Percentiles rank a stretch among this genome's conserved stretches.
Conservation (phyloP, 2,888 invertebrate species). For the Frankliniella intonsa region DNA sequence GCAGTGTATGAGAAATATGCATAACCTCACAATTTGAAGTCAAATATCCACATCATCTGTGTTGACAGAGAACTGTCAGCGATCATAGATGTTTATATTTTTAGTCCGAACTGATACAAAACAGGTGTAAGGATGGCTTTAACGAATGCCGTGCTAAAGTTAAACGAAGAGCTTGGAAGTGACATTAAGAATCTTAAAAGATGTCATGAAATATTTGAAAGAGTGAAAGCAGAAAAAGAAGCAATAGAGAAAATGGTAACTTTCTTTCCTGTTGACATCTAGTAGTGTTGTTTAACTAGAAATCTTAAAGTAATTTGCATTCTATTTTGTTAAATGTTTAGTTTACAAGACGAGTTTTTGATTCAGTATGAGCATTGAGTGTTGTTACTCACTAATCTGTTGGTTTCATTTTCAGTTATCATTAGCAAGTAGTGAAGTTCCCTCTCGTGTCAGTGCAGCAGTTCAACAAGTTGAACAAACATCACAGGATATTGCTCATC, state of each 20-base stretch:
- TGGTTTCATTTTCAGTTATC: constrained; percentile 52
- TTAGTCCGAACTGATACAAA: background rate
- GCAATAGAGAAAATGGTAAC: constrained; percentile 49
- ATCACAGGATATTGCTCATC: constrained; percentile 48
- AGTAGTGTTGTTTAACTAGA: constrained; percentile 30
- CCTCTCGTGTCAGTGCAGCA: constrained; percentile 58
- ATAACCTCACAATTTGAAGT: background rate
- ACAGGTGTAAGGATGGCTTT: background rate
- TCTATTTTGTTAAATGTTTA: constrained; percentile 27
- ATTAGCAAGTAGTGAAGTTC: constrained; percentile 58
- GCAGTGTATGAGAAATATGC: background rate
- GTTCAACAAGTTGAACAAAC: constrained; percentile 58
- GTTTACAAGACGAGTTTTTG: background rate
- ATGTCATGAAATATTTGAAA: constrained; percentile 49
- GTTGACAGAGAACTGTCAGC: background rate
- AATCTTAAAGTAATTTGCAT: constrained; percentile 32
- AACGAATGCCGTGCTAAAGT: constrained; percentile 47
- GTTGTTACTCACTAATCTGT: no score
- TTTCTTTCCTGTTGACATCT: constrained; percentile 33
- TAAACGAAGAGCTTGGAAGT: constrained; percentile 54
- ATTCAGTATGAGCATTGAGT: no score
- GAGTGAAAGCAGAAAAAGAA: constrained; percentile 46
- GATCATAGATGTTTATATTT: background rate
- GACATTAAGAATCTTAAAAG: constrained; percentile 53
- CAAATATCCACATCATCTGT: no score